Base-by-base conservation (phyloP, 2,888 invertebrate species). In the Standfussiana lucernea region DNA sequence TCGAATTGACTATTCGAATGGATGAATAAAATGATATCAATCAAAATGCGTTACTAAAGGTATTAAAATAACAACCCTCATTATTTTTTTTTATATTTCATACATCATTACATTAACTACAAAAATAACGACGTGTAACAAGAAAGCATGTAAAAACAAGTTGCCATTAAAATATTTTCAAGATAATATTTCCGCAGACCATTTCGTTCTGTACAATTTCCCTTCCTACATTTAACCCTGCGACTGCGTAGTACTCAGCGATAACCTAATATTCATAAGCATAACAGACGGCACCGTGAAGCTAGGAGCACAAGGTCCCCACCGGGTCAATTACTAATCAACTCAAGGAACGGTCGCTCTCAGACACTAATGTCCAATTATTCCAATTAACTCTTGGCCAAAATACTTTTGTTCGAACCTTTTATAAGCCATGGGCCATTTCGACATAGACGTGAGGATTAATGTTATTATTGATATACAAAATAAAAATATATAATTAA, bases 261-360 rank as follows among this genome's bases (percentile, higher is more conserved):
- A 88, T 88, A 89, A 89, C 88, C 89, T 87, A 87, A 89, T 89
- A 85, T 80, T 81, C 80, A 77, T 80, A 85, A 82, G 85, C 80
- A 77, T 80, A 85, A 82, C 85, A 86, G 85, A 86, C 86, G 86
- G 79, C 80, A 86, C 75, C 59, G 84, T 82, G 83, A 80, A 86
- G 86, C 85, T 84, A 84, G 84, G 87, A 83, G 84, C 86, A 89
- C 93, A 94, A 94, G 95, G 95, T 90, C 92, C 89, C 85, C 87
- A 91, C 88, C 88, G 88, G 94, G 95, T 96, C 96, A 96, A 96
- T 95, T 95, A 92, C 91, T 94, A 96, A 95, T 95, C 93, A 95
- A 94, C 93, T 92, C 92, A 92, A 93, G 93, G 90, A 93, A 90
- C 93, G 91, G 90, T 90, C 89, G 86, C 89, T 91, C 89, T 89